Evolutionary conservation across 2,888 invertebrate species (phyloP), one percentile per base, ranked within the genome.

Genomic region (Steinernema carpocapsae): DNA sequence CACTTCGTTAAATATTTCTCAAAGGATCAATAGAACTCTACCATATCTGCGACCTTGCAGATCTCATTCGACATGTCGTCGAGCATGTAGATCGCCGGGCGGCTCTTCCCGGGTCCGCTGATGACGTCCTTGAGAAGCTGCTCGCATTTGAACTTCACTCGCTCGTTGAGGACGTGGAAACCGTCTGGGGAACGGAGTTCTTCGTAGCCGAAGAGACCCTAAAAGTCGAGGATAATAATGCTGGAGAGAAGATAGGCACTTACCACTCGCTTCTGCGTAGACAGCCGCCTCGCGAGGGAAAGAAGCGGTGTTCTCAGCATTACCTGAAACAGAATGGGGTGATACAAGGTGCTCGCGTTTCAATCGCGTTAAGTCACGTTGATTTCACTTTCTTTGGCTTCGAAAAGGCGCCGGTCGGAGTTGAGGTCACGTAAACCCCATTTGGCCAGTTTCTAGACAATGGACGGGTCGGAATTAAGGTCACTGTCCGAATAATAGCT

Each of bases 11-110:
- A 37, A 37, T 37, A 75, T 46, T 22, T 12, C 45, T 32, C 19
- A 46, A 12, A 45, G 3, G 22, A 42, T 37, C 48, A 56, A 3
- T 71, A 7, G 43, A 73, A 48, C 74, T 80, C 78, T 82, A 90
- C 89, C 88, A 99, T 90, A 89, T 99, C 99, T 0, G 97, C 99
- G 0, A 97, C 95, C 89, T 93, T 92, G 88, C 99, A 99, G 71
- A 99, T 89, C 0, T 93, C 92, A 88, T 99, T 94, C 0, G 97
- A 97, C 14, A 99, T 90, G 82, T 97, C 94, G 88, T 99, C 99
- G 88, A 99, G 97, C 76, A 97, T 92, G 88, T 93, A 90, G 4
- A 95, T 95, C 0, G 82, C 78, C 0, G 82, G 79, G 43, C 82
- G 74, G 2, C 72, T 72, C 32, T 74, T 51, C n/a, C 70, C 72